Evolutionary conservation across 1,140 invertebrate genomes (phyloP), one percentile per base, ranked within the genome.

Genomic region (Orius laevigatus): DNA sequence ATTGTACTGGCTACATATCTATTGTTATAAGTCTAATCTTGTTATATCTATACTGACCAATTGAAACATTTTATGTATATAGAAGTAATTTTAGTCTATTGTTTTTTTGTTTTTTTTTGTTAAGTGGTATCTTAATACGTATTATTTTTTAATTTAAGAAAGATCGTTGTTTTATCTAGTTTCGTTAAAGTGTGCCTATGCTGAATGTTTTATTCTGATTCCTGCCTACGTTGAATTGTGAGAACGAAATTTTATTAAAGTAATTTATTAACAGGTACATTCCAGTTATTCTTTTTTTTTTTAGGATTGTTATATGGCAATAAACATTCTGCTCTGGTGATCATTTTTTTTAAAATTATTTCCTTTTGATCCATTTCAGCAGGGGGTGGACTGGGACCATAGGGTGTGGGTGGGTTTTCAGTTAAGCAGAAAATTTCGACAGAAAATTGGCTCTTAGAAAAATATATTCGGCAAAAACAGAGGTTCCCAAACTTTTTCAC

Each of bases 1-100:
- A 48, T 39, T 48, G 47, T 48, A 48, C 34, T 48, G 33, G 46
- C 19, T 48, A 48, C 47, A 48, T 48, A 48, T 48, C 47, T 48
- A 48, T 39, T 40, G 38, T 32, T 41, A 31, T 47, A 12, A 14
- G 25, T 25, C 25, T 25, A 25, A 25, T 25, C 25, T 25, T 25
- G 18, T 40, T 16, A 16, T 40, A 40, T 16, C 18, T 40, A 40
- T 40, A 40, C 14, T 16, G 6, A 16, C 14, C 36, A 40, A 40
- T 40, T 40, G 6, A 12, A 40, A 40, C 10, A 9, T n/a, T 40
- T 16, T 40, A 16, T 16, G 14, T 40, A 18, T 40, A 16, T 16
- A 40, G 14, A 14, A 18, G 18, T 40, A 40, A 16, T 40, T 14
- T 40, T 40, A 40, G 18, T 36, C 14, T n/a, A 40, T 40, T 14